Base-by-base conservation (phyloP, 2,797 vertebrate species). In the Thripadectes ignobilis region DNA sequence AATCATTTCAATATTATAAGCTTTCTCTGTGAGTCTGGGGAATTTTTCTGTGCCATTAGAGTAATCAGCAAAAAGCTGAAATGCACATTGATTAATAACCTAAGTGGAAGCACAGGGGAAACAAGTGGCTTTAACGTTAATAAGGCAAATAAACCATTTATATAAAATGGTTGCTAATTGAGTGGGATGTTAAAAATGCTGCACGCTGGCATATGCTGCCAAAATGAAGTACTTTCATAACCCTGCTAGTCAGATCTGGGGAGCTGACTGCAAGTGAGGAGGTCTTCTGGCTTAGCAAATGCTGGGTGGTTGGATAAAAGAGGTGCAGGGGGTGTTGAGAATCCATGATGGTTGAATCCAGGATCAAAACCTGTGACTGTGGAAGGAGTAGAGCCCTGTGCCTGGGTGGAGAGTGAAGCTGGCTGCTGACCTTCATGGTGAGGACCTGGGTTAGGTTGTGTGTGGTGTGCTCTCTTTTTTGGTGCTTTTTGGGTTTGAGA, bases 71-170 rank as follows among this genome's bases (percentile, higher is more conserved):
- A 88, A 94, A 69, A 91, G 24, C 24, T 85, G 52, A 90, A 96
- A 94, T 1, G 7, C 59, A 23, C 38, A 3, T 39, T 96, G 93
- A 96, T 95, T 96, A 93, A 96, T 94, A 93, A 86, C 89, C 63
- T n/a, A 79, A 82, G 80, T 93, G 88, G 87, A 89, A 89, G 79
- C 20, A 0, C 24, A 2, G 55, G 87, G 88, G 82, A 94, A 95
- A 84, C 82, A 92, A 96, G 88, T 88, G 83, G 67, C 85, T 95
- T 94, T 93, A 92, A 85, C 54, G 43, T 92, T 96, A 93, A 97
- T 93, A 96, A 94, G 77, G 83, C 83, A 96, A 96, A 96, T 92
- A 97, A 92, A 92, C 79, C 43, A 68, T 86, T 92, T 86, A 48
- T 88, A 88, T 80, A 19, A 85, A 95, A 88, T 0, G 2, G 57